Evolutionary conservation across 2,113 vertebrate species (phyloP).

Genomic region (Spermophilus dauricus): DNA sequence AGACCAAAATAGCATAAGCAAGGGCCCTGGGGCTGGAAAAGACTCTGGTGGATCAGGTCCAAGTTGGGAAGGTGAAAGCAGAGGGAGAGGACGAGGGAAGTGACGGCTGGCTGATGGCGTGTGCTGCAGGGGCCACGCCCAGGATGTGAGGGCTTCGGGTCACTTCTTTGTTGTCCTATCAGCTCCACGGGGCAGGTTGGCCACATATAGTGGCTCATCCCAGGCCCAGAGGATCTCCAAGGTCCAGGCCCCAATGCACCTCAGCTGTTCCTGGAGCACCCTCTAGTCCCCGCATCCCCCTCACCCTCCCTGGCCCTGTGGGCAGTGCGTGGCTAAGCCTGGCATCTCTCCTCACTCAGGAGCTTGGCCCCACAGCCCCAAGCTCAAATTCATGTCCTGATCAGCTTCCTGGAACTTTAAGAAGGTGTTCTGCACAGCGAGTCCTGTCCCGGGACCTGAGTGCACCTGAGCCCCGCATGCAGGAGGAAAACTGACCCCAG

Average conservation of each 20-base stretch:
- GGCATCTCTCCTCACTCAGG: neutral
- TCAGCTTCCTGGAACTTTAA: neutral
- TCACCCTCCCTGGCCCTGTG: accelerated
- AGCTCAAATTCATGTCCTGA: neutral
- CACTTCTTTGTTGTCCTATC: neutral
- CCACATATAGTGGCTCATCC: neutral
- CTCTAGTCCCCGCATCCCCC: neutral
- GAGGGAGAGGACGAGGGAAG: neutral
- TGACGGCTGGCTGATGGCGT: neutral
- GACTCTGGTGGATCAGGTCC: neutral
- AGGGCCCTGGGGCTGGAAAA: neutral
- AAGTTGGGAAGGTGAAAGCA: neutral
- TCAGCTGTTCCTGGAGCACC: neutral
- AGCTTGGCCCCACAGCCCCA: neutral
- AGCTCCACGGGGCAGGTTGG: neutral
- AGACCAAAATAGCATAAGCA: neutral
- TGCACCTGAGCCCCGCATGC: neutral
- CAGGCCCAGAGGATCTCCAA: neutral
- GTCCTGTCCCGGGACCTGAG: neutral
- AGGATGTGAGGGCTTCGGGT: neutral
- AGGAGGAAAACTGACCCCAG: slow-evolving; percentile 21
- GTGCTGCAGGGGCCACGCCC: neutral
- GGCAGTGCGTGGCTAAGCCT: neutral
- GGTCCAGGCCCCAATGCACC: too few relatives aligned
- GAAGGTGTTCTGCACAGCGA: neutral